Percentiles rank a stretch among this genome's conserved stretches.
Conservation (phyloP, 2,888 invertebrate genomes). For the Brachynemurus nebulosus region DNA sequence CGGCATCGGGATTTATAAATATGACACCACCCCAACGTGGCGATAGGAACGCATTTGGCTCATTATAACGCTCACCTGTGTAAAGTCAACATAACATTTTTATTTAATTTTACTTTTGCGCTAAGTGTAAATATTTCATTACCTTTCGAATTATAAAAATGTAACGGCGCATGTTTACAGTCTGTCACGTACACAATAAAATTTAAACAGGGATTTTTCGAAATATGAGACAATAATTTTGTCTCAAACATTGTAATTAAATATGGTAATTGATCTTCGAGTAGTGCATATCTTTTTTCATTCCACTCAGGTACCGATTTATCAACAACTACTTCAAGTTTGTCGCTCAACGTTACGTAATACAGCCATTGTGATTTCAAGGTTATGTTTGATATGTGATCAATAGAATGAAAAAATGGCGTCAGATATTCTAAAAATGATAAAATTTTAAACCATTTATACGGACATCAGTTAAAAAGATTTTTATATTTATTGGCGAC, state of each 20-base stretch:
- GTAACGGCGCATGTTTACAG: conserved; percentile 56
- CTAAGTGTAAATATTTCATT: too few relatives aligned
- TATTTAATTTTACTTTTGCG: background rate
- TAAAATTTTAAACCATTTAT: too few relatives aligned
- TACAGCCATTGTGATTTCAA: conserved; percentile 84
- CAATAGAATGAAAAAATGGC: conserved; percentile 58
- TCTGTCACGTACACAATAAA: conserved; percentile 73
- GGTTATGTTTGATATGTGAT: conserved; percentile 59
- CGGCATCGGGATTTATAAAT: conserved; percentile 51
- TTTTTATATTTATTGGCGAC: too few relatives aligned
- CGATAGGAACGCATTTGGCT: conserved; percentile 58
- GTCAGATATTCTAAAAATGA: conserved; percentile 52
- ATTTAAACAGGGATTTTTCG: conserved; percentile 68
- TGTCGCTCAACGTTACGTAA: conserved; percentile 61
- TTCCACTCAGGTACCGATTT: conserved; percentile 12
- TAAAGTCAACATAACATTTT: background rate
- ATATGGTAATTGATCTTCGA: conserved; percentile 58
- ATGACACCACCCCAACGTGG: conserved; percentile 86
- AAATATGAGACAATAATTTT: conserved; percentile 72
- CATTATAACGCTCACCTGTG: conserved; percentile 20
- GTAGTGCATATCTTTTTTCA: conserved; percentile 32
- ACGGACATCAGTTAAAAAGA: too few relatives aligned
- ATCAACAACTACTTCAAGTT: conserved; percentile 44
- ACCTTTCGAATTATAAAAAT: conserved; percentile 47
- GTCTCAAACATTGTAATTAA: conserved; percentile 78